phyloP scores from a whole-genome alignment of 2,113 vertebrate species.

The Upupa epops region DNA sequence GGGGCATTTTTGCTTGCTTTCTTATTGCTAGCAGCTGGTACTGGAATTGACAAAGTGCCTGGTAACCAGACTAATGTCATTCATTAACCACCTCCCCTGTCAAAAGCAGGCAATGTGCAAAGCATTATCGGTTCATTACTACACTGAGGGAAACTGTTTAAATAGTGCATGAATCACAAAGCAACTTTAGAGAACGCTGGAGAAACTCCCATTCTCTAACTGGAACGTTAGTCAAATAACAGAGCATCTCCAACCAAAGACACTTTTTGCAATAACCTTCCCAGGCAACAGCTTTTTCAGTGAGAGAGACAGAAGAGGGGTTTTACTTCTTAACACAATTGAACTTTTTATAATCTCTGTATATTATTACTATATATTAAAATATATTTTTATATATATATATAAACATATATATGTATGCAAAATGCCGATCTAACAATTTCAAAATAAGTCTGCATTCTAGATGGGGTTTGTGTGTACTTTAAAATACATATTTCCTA shows the following conservation, averaged over 20 bases:
- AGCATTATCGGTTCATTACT: neutral
- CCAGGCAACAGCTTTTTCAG: neutral
- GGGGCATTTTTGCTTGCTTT: neutral
- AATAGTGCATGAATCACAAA: slow-evolving; percentile 6
- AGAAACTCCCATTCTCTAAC: neutral
- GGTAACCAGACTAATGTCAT: neutral
- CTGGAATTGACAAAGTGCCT: slow-evolving; percentile 5
- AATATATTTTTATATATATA: neutral
- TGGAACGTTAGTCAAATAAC: neutral
- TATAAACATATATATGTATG: neutral
- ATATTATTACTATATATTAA: neutral
- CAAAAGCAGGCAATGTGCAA: neutral
- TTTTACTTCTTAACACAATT: neutral
- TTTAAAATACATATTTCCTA: neutral
- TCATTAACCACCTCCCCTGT: slow-evolving; percentile 16
- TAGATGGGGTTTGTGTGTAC: neutral
- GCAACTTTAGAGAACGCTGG: neutral
- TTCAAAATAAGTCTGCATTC: neutral
- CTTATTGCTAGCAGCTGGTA: slow-evolving; percentile 37
- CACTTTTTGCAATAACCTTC: neutral
- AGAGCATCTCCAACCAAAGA: neutral
- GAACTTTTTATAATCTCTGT: neutral
- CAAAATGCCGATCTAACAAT: neutral
- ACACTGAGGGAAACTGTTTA: neutral
- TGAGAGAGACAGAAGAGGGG: neutral